Conservation (phyloP, 2,797 vertebrate genomes). For the Tinamus major region DNA sequence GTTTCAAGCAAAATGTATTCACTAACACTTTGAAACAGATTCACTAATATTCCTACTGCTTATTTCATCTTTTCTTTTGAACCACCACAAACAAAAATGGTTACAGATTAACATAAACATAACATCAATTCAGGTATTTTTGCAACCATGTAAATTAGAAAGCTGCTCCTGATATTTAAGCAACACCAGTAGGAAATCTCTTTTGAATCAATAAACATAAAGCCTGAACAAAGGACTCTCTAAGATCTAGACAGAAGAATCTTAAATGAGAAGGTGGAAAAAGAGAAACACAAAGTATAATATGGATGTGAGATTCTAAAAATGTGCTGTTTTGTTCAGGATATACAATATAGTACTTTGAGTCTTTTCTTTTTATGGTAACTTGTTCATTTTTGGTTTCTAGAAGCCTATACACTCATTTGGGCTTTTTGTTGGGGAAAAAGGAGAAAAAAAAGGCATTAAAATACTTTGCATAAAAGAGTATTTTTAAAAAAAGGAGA, state of each 20-base stretch:
- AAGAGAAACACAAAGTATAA: neutral
- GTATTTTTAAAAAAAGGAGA: neutral
- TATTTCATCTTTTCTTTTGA: neutral
- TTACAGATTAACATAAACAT: neutral
- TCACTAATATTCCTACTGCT: neutral
- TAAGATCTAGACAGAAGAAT: neutral
- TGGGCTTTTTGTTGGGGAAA: neutral
- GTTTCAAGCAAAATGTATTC: neutral
- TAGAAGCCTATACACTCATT: neutral
- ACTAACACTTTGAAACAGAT: neutral
- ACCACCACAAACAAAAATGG: neutral
- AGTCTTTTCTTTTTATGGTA: neutral
- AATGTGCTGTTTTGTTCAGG: neutral
- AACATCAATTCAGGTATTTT: neutral
- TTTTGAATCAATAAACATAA: neutral
- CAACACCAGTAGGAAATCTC: neutral
- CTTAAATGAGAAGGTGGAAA: neutral
- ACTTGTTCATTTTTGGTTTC: neutral
- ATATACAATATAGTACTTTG: neutral
- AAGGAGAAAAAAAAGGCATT: neutral
- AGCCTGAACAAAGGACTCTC: neutral
- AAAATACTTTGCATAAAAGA: accelerated
- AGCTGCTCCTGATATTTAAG: neutral
- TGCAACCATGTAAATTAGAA: neutral
- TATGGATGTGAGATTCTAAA: neutral